A percentile compares a stretch with the other conserved stretches of the same genome.
These are phyloP conservation scores for Apotomis betuletana DNA, from an alignment of 2,888 invertebrate species.

Conservation along the genomic window DNA sequence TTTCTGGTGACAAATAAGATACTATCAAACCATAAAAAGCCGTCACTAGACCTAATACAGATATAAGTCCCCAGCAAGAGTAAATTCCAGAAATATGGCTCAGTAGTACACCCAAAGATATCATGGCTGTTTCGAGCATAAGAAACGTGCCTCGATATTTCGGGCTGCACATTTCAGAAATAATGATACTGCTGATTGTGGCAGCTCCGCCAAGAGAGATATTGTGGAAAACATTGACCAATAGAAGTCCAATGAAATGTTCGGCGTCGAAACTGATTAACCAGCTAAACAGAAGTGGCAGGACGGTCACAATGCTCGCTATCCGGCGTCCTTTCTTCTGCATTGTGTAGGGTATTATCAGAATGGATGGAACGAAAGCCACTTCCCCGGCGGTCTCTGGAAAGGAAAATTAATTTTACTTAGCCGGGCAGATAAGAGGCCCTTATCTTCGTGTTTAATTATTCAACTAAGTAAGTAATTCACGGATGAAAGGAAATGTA, in stretches of 20 bases:
- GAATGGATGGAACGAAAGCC: slow-evolving; percentile 48
- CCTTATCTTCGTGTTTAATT: slow-evolving; percentile 41
- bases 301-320: slow-evolving; percentile 45
- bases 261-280: slow-evolving; percentile 43
- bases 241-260: slow-evolving; percentile 40
- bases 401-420: slow-evolving; percentile 48
- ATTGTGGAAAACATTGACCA: slow-evolving; percentile 46
- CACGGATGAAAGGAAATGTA: slow-evolving; percentile 27
- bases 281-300: slow-evolving; percentile 49
- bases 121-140: slow-evolving; percentile 48
- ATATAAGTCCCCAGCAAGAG: slow-evolving; percentile 43
- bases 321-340: slow-evolving; percentile 48
- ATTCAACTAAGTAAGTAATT: slow-evolving; percentile 37
- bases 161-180: slow-evolving; percentile 48
- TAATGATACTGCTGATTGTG: slow-evolving; percentile 48
- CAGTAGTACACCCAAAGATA: slow-evolving; percentile 48
- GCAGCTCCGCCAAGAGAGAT: slow-evolving; percentile 48
- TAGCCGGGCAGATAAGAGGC: slow-evolving; percentile 27
- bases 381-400: slow-evolving; percentile 49
- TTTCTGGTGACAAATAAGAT: slow-evolving; percentile 47
- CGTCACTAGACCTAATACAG: slow-evolving; percentile 44
- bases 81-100: slow-evolving; percentile 47
- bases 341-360: slow-evolving; percentile 49
- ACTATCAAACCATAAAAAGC: slow-evolving; percentile 41
- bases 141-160: slow-evolving; percentile 47